phyloP scores from a whole-genome alignment of 2,797 vertebrate genomes.

The Mus spretus region DNA sequence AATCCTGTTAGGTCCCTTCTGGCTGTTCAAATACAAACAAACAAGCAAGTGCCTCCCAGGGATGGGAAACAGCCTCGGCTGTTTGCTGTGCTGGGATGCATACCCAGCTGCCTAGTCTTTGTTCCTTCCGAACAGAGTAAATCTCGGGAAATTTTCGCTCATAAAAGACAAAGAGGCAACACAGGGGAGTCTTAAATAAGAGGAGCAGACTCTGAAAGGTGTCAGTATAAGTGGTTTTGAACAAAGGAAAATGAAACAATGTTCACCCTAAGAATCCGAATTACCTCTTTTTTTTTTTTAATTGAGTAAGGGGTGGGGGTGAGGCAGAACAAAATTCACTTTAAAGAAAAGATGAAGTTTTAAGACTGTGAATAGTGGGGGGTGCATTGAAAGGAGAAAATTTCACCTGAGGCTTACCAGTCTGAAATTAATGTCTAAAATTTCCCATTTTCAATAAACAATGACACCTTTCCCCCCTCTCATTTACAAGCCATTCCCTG shows the following conservation, averaged over 20 bases:
- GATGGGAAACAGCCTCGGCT: slow-evolving; percentile 59
- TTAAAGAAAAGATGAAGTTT: slow-evolving; percentile 68
- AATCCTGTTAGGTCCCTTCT: slow-evolving; percentile 53
- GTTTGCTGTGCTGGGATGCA: slow-evolving; percentile 75
- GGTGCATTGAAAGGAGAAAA: neutral
- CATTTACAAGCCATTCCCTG: slow-evolving; percentile 51
- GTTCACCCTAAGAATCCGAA: slow-evolving; percentile 78
- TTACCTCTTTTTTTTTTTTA: slow-evolving; percentile 64
- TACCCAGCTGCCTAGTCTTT: slow-evolving; percentile 80
- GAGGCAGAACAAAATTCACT: slow-evolving; percentile 8
- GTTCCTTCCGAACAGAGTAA: slow-evolving; percentile 76
- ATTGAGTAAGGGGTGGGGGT: slow-evolving; percentile 62
- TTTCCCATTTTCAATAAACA: slow-evolving; percentile 63
- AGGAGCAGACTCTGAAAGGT: slow-evolving; percentile 83
- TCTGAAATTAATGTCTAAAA: slow-evolving; percentile 55
- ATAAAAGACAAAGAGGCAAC: slow-evolving; percentile 82
- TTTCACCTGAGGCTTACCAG: slow-evolving; percentile 31
- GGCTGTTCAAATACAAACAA: slow-evolving; percentile 73
- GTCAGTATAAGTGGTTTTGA: slow-evolving; percentile 83
- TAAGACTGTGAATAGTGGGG: neutral
- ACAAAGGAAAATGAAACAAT: slow-evolving; percentile 84
- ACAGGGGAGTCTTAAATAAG: slow-evolving; percentile 78
- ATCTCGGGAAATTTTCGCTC: slow-evolving; percentile 80
- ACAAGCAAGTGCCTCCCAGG: slow-evolving; percentile 2
- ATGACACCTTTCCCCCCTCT: neutral